These are phyloP conservation scores for Camarhynchus parvulus DNA, from an alignment of 2,113 vertebrate genomes.

Conservation along the genomic window DNA sequence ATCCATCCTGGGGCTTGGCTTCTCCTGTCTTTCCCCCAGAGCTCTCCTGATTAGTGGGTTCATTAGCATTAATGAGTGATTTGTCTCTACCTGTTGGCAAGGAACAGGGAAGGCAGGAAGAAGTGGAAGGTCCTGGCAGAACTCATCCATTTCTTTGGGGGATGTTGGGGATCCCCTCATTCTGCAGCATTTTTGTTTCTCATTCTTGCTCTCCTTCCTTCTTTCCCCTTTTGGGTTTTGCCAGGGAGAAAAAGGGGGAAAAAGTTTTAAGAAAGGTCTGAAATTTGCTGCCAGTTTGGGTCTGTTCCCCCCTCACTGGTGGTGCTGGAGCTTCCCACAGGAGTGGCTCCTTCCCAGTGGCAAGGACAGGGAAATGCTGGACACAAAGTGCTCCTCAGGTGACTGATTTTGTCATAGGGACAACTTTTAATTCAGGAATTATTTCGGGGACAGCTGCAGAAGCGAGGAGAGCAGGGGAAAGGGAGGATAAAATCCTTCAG, in stretches of 20 bases:
- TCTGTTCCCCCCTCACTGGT: accelerated
- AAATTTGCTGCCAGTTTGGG: background rate
- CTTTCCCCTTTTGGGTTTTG: background rate
- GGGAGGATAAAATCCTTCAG: background rate
- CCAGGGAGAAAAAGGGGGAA: background rate
- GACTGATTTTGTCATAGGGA: background rate
- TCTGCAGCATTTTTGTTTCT: background rate
- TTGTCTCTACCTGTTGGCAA: background rate
- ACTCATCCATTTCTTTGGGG: background rate
- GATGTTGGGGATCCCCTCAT: background rate
- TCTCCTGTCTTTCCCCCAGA: background rate
- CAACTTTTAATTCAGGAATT: accelerated
- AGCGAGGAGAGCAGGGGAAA: background rate
- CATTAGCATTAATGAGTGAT: background rate
- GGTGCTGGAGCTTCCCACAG: background rate
- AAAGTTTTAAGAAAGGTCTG: background rate
- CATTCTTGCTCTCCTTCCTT: background rate
- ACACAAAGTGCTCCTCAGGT: background rate
- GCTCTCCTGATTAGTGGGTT: background rate
- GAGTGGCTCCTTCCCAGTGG: accelerated
- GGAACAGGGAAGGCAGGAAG: background rate
- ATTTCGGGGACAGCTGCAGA: background rate
- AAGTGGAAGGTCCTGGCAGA: background rate
- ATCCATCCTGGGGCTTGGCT: background rate
- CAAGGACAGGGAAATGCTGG: accelerated